Conservation (phyloP, 2,797 vertebrate genomes). For the Myiothlypis chrysogaster region DNA sequence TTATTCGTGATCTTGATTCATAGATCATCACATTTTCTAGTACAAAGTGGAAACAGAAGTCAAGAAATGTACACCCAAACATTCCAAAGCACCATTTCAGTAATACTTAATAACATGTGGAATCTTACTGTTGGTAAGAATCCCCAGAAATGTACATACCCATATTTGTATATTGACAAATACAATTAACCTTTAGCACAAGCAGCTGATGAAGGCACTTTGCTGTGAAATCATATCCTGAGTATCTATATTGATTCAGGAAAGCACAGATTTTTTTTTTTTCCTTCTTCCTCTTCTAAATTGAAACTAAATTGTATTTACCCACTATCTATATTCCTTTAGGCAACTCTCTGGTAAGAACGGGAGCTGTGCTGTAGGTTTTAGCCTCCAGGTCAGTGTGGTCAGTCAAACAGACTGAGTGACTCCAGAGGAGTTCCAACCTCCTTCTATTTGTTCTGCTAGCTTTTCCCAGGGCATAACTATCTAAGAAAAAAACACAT, state of each 20-base stretch:
- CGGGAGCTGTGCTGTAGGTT: not conserved
- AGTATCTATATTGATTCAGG: not conserved
- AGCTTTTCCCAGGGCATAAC: not conserved
- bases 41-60: not conserved
- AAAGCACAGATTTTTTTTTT: not conserved
- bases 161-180: slow-evolving; percentile 11
- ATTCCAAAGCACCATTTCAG: not conserved
- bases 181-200: not conserved
- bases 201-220: slow-evolving; percentile 7
- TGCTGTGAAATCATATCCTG: not conserved
- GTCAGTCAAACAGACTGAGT: not conserved
- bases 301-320: not conserved
- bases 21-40: not conserved
- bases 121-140: not conserved
- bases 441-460: not conserved
- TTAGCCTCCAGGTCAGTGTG: not conserved
- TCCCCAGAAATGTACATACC: not conserved
- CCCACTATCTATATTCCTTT: not conserved
- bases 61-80: not conserved
- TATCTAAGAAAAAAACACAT: not conserved
- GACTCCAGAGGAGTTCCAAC: not conserved
- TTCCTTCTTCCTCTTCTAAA: not conserved
- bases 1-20: not conserved
- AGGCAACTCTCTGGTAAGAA: not conserved
- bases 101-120: not conserved